phyloP scores from a whole-genome alignment of 2,113 vertebrate genomes.

The Hippocampus zosterae region DNA sequence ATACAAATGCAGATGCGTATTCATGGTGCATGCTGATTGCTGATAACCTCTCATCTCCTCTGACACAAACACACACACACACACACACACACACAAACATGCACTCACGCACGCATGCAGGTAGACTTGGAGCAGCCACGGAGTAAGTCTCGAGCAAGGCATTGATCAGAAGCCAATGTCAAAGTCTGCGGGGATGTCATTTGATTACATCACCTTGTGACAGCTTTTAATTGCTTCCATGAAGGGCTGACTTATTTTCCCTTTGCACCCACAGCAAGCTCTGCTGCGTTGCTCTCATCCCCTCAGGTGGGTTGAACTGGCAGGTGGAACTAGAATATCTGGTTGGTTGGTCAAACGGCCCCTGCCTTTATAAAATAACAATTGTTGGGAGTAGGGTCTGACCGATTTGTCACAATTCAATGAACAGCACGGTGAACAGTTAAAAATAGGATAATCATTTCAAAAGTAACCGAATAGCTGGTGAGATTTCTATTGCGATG shows the following conservation, averaged over 20 bases:
- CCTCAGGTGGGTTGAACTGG: not conserved
- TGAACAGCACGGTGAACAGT: not conserved
- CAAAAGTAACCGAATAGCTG: not conserved
- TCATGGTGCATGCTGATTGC: conserved; percentile 34
- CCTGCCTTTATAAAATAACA: not conserved
- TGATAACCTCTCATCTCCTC: conserved; percentile 44
- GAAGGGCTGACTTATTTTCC: conserved; percentile 15
- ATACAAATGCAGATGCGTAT: conserved; percentile 4
- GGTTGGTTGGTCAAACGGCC: not conserved
- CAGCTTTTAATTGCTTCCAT: conserved; percentile 38
- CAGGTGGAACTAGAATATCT: not conserved
- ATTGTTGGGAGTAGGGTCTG: not conserved
- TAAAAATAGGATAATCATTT: not conserved
- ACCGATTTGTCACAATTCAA: not conserved
- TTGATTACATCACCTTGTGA: conserved; percentile 25
- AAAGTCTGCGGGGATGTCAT: conserved; percentile 12
- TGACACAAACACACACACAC: not conserved
- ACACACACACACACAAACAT: too few species aligned
- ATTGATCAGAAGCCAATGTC: conserved; percentile 28
- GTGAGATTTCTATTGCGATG: not conserved
- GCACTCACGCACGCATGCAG: conserved; percentile 33
- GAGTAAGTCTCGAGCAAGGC: conserved; percentile 30
- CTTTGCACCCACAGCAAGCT: conserved; percentile 3
- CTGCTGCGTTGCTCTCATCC: not conserved
- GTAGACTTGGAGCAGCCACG: conserved; percentile 28